These are phyloP conservation scores for Gibbula magus DNA, from an alignment of 2,888 invertebrate genomes.

Conservation along the genomic window DNA sequence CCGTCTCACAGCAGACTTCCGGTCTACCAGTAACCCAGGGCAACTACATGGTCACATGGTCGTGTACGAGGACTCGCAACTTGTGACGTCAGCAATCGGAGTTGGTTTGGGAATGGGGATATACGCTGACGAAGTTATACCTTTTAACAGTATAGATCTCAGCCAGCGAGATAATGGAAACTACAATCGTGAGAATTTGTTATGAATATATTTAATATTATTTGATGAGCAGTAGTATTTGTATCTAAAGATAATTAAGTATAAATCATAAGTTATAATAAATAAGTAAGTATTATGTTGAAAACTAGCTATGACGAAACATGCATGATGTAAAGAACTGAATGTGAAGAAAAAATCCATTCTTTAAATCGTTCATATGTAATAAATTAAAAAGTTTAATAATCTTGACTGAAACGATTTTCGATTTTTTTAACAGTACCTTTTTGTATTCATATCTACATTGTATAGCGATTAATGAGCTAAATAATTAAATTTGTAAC, in stretches of 20 bases:
- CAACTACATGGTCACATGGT: constrained; percentile 47
- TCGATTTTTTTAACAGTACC: too few relatives aligned
- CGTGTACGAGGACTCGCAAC: constrained; percentile 52
- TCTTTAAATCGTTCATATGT: too few relatives aligned
- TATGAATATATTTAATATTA: not conserved
- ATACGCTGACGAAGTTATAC: constrained; percentile 27
- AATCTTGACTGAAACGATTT: too few relatives aligned
- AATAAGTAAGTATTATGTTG: not conserved
- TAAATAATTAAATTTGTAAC: too few relatives aligned
- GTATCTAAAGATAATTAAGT: not conserved
- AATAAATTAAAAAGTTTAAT: too few relatives aligned
- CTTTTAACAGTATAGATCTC: constrained; percentile 23
- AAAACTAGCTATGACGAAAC: too few relatives aligned
- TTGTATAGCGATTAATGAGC: too few relatives aligned
- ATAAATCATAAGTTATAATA: not conserved
- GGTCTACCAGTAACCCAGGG: constrained; percentile 51
- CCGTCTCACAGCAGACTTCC: constrained; percentile 48
- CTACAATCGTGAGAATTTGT: not conserved
- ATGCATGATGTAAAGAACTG: too few relatives aligned
- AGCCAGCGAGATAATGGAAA: not conserved
- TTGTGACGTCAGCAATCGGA: constrained; percentile 25
- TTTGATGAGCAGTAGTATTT: not conserved
- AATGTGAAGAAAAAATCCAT: too few relatives aligned
- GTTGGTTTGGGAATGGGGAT: constrained; percentile 32
- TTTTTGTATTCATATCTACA: too few relatives aligned